Evolutionary conservation across 2,888 invertebrate species (phyloP), one percentile per base, ranked within the genome.

Genomic region (Ornithoptera alexandrae): DNA sequence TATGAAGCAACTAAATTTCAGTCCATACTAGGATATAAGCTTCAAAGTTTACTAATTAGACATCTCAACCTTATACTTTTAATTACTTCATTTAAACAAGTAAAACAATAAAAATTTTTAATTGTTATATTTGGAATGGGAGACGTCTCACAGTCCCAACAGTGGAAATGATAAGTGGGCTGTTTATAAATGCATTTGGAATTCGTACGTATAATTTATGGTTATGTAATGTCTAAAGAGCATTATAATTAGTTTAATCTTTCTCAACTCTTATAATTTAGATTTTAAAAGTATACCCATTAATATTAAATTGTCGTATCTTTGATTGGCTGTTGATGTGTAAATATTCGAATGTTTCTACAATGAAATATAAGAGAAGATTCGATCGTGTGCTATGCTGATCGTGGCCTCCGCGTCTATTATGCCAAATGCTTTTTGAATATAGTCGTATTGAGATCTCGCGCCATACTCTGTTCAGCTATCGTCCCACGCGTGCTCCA

Each of bases 401-500:
- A 64, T 67, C 70, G 50, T 59, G 64, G 60, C 64, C 62, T 30
- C 53, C 24, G 46, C 46, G 30, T 63, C 30, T 22, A 17, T 73
- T 72, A 78, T 78, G 79, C 78, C 77, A 79, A 77, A 70, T 74
- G 71, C 73, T 73, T 73, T 71, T 71, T 61, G 72, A 73, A 76
- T 77, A 67, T 70, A 53, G 59, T 70, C 17, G 72, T 70, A 73
- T 63, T 65, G 60, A 74, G 80, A 79, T 69, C 75, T 79, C 83
- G 76, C 73, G 73, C 75, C 74, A 72, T 73, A 58, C 67, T 64
- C 56, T 65, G 46, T 36, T 67, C 67, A 74, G 74, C 77, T 74
- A 71, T 73, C 75, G 73, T 72, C 89, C 89, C 85, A 89, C 89
- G 86, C 86, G 73, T 76, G 77, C 76, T 72, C 70, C 66, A 74